A percentile compares a stretch with the other conserved stretches of the same genome.
Conservation (phyloP, 2,113 vertebrate species). For the Gavia stellata region DNA sequence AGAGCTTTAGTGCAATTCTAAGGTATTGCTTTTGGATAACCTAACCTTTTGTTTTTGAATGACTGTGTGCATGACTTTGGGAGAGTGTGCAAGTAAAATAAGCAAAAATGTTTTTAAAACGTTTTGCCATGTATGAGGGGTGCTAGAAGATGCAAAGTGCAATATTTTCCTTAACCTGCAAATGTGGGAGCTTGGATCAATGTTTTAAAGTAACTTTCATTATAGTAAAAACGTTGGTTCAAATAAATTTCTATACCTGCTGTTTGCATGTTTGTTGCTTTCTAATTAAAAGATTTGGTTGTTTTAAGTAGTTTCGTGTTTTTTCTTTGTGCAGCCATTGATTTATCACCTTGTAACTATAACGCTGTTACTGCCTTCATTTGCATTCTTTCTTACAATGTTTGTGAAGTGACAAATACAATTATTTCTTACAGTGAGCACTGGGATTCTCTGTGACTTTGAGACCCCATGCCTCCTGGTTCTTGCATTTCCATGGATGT, state of each 20-base stretch:
- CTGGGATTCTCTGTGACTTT: not conserved
- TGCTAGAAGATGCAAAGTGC: constrained; percentile 84
- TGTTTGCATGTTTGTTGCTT: constrained; percentile 88
- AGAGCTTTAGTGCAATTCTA: constrained; percentile 89
- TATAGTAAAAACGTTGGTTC: constrained; percentile 81
- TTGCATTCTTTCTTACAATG: not conserved
- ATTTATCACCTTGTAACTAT: not conserved
- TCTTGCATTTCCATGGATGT: not conserved
- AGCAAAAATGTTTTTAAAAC: constrained; percentile 72
- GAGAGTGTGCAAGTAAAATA: constrained; percentile 76
- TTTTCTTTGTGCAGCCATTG: constrained; percentile 1
- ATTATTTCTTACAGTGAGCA: not conserved
- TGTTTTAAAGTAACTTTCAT: constrained; percentile 85
- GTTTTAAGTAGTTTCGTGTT: constrained; percentile 60
- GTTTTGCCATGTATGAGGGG: constrained; percentile 74
- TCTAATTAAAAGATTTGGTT: constrained; percentile 84
- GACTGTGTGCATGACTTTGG: constrained; percentile 76
- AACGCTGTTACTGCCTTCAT: not conserved
- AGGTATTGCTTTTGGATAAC: constrained; percentile 81
- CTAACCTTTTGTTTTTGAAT: constrained; percentile 82
- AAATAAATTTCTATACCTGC: constrained; percentile 84
- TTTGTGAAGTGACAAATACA: not conserved
- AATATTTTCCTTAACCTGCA: constrained; percentile 87
- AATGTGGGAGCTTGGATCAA: constrained; percentile 78
- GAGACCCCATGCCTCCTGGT: not conserved